Evolutionary conservation across 2,797 vertebrate species (phyloP).

Genomic region (Leucoraja ocellata): DNA sequence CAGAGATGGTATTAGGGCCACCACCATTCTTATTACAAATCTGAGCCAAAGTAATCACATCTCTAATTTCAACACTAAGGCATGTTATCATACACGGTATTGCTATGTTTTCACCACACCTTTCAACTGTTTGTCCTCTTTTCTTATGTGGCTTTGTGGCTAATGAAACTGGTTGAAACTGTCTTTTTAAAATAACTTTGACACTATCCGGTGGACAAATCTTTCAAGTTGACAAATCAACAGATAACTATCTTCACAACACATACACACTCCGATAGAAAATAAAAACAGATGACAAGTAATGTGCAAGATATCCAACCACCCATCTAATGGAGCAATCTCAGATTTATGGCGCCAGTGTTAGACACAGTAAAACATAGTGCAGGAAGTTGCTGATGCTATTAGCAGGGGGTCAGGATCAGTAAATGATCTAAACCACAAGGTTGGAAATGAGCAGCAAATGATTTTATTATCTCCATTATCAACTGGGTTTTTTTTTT

Average conservation of each 20-base stretch:
- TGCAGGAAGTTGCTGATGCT: neutral
- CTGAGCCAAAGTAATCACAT: neutral
- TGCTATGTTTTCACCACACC: neutral
- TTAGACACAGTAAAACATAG: neutral
- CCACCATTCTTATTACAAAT: neutral
- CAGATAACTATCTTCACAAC: neutral
- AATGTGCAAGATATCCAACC: neutral
- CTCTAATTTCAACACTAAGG: neutral
- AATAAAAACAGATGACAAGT: neutral
- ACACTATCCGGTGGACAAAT: neutral
- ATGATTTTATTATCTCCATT: neutral
- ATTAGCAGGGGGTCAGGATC: neutral
- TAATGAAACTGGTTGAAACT: neutral
- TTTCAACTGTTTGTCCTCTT: neutral
- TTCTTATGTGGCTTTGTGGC: neutral
- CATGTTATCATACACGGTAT: neutral
- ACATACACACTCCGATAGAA: neutral
- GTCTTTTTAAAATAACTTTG: neutral
- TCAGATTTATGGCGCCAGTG: neutral
- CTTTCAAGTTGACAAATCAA: neutral
- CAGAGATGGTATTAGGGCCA: neutral
- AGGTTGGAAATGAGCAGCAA: conserved; percentile 8
- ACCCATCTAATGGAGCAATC: conserved; percentile 4
- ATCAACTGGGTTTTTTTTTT: neutral
- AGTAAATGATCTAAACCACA: neutral